A percentile compares a stretch with the other conserved stretches of the same genome.
These are phyloP conservation scores for Lathronympha strigana DNA, from an alignment of 2,888 invertebrate genomes.

Conservation along the genomic window DNA sequence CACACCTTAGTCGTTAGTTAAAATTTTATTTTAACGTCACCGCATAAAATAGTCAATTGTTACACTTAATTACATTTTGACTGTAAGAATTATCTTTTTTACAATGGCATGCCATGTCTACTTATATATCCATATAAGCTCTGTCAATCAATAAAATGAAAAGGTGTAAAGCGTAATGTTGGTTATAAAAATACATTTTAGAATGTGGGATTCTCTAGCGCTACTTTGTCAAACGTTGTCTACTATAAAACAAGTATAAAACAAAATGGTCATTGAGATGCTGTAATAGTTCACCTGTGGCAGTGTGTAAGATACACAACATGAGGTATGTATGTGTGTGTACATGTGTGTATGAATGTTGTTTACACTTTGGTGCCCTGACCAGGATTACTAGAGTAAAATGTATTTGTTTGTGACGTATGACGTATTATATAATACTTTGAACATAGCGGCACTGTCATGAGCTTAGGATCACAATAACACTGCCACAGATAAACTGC, in stretches of 20 bases:
- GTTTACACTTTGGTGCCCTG: conserved; percentile 17
- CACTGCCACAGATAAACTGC: conserved; percentile 15
- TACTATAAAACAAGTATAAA: background rate
- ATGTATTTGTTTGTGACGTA: too few species aligned
- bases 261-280: background rate
- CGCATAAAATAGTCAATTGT: conserved; percentile 4
- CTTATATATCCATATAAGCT: conserved; percentile 12
- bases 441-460: background rate
- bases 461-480: background rate
- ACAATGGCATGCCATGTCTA: background rate
- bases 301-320: background rate
- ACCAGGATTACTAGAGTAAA: conserved; percentile 10
- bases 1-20: conserved; percentile 8
- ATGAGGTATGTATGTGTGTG: too few species aligned
- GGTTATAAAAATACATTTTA: background rate
- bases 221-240: background rate
- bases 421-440: background rate
- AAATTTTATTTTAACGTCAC: conserved; percentile 13
- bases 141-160: conserved; percentile 13
- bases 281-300: background rate
- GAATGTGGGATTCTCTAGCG: background rate
- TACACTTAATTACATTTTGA: background rate
- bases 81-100: background rate
- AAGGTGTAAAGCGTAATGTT: background rate
- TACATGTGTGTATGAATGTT: background rate